Evolutionary conservation across 2,888 invertebrate species (phyloP).

Genomic region (Gonocerus acuteangulatus): DNA sequence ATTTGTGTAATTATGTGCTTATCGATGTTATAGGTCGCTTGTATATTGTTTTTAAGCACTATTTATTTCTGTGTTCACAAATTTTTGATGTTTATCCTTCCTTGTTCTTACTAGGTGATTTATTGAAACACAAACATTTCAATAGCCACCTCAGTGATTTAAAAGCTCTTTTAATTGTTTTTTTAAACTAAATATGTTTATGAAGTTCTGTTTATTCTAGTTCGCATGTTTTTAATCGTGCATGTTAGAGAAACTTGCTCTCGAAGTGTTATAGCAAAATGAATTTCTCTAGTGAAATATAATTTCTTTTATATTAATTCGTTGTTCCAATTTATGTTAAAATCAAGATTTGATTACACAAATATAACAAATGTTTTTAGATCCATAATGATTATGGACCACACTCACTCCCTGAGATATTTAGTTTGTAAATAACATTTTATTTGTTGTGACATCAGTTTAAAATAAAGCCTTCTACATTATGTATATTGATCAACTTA

Average conservation of each 20-base stretch:
- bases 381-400: too few relatives aligned
- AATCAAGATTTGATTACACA: conserved; percentile 17
- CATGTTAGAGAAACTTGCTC: conserved; percentile 21
- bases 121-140: conserved; percentile 1
- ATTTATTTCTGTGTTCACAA: conserved; percentile 22
- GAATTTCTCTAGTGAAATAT: neutral
- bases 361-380: conserved; percentile 16
- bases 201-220: conserved; percentile 13
- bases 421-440: too few relatives aligned
- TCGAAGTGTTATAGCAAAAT: conserved; percentile 15
- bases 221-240: conserved; percentile 22
- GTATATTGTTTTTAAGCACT: conserved; percentile 24
- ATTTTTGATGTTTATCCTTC: conserved; percentile 18
- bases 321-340: neutral
- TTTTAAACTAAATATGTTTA: conserved; percentile 4
- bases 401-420: too few relatives aligned
- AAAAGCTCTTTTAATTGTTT: conserved; percentile 12
- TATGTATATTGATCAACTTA: too few relatives aligned
- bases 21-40: conserved; percentile 27
- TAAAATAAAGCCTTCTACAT: too few relatives aligned
- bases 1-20: conserved; percentile 30
- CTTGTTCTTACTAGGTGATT: conserved; percentile 21
- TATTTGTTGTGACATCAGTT: too few relatives aligned
- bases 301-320: neutral
- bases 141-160: conserved; percentile 12